Evolutionary conservation across 1,140 invertebrate genomes (phyloP), one percentile per base, ranked within the genome.

Genomic region (Trichonephila clavata): DNA sequence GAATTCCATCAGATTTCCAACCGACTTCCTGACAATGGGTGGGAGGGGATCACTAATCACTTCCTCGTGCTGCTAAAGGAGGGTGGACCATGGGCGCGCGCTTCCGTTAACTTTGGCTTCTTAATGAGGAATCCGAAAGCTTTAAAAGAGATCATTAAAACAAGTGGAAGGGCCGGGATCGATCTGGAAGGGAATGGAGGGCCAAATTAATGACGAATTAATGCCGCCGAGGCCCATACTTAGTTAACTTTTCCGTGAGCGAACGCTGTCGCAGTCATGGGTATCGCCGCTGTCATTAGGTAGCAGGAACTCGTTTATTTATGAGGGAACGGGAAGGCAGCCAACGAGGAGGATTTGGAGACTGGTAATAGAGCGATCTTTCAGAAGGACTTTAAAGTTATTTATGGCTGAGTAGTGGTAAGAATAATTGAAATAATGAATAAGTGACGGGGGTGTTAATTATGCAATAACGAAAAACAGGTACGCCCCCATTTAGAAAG

Each of bases 141-240:
- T 43, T 39, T 61, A 81, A 90, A 65, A 81, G 89, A 59, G 71
- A 81, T 81, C 68, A 90, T 90, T 81, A 90, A 61, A 71, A 89
- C 89, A 90, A 81, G 89, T 57, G 27, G 68, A 77, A 20, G 50
- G 50, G 68, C 71, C 43, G 50, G 39, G 20, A 90, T 90, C 89
- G 89, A 90, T 90, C 43, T 32, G 6, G 39, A 68, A 50, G 71
- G 86, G 60, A 88, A 68, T 88, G 86, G 86, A 59, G n/a, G 27
- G 18, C 61, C 32, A 88, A 90, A 90, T 90, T 90, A 90, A 90
- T 90, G 89, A 90, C 89, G 89, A 90, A 90, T 90, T 90, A 90
- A 90, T 81, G 89, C 89, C 59, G 57, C 24, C 71, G 68, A 81
- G 50, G 50, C 39, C 89, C 86, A 39, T 87, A 57, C 87, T 81